These are phyloP conservation scores for Teleogryllus oceanicus DNA, from an alignment of 2,888 invertebrate species.

Conservation along the genomic window DNA sequence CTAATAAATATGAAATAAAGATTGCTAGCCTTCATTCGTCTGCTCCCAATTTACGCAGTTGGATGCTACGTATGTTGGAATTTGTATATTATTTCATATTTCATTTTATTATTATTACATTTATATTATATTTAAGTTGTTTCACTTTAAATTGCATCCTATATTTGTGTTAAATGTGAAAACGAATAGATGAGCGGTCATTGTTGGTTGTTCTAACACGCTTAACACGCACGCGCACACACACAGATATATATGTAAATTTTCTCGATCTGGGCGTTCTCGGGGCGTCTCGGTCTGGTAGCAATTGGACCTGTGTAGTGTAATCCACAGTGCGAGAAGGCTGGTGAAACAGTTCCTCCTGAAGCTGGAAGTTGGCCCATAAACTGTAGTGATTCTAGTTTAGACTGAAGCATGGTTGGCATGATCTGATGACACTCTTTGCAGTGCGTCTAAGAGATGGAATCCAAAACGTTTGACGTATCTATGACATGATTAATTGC, in stretches of 20 bases:
- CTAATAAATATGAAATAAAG: too few relatives aligned
- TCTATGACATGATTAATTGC: neutral
- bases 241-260: neutral
- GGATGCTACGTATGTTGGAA: too few relatives aligned
- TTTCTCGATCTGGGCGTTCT: neutral
- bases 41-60: too few relatives aligned
- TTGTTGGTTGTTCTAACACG: too few relatives aligned
- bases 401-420: neutral
- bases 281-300: neutral
- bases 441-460: neutral
- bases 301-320: neutral
- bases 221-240: too few relatives aligned
- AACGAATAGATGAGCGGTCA: too few relatives aligned
- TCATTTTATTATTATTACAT: too few relatives aligned
- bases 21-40: too few relatives aligned
- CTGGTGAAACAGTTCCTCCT: neutral
- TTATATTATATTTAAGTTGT: too few relatives aligned
- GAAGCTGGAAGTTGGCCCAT: neutral
- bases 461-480: neutral
- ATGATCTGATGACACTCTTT: neutral
- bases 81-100: too few relatives aligned
- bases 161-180: too few relatives aligned
- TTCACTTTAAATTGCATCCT: too few relatives aligned
- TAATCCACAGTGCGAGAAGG: neutral
- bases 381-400: neutral